These are phyloP conservation scores for Xestobium rufovillosum DNA, from an alignment of 2,888 invertebrate species.

Conservation along the genomic window DNA sequence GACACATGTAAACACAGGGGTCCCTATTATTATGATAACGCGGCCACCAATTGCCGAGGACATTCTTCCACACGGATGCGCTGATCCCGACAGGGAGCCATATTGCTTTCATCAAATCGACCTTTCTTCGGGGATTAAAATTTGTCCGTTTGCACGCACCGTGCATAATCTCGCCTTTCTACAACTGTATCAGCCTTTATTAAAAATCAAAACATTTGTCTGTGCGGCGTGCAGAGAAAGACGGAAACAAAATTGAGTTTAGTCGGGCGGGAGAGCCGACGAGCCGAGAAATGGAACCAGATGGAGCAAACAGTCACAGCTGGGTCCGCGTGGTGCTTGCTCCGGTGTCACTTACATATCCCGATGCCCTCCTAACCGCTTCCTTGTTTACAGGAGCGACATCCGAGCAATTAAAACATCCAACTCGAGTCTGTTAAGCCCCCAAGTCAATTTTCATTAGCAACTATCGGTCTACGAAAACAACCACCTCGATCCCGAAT, in stretches of 20 bases:
- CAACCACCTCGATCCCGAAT: no score
- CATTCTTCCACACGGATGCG: constrained; percentile 39
- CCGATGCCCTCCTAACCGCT: constrained; percentile 33
- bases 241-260: no score
- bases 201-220: constrained; percentile 34
- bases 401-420: constrained; percentile 37
- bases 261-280: no score
- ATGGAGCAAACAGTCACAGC: constrained; percentile 41
- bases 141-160: constrained; percentile 27
- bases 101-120: constrained; percentile 28
- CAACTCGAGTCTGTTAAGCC: no score
- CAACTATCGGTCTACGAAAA: no score
- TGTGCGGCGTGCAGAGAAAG: no score
- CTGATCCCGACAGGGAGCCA: constrained; percentile 29
- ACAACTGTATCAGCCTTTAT: constrained; percentile 28
- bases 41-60: constrained; percentile 38
- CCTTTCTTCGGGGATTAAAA: constrained; percentile 31
- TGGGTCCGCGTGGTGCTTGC: constrained; percentile 24
- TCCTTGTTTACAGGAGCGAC: constrained; percentile 38
- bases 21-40: constrained; percentile 40
- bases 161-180: constrained; percentile 31
- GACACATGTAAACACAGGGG: constrained; percentile 30
- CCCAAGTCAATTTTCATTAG: no score
- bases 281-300: constrained; percentile 41
- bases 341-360: constrained; percentile 40